Conservation (phyloP, 2,113 vertebrate species). For the Paedocypris sp. region DNA sequence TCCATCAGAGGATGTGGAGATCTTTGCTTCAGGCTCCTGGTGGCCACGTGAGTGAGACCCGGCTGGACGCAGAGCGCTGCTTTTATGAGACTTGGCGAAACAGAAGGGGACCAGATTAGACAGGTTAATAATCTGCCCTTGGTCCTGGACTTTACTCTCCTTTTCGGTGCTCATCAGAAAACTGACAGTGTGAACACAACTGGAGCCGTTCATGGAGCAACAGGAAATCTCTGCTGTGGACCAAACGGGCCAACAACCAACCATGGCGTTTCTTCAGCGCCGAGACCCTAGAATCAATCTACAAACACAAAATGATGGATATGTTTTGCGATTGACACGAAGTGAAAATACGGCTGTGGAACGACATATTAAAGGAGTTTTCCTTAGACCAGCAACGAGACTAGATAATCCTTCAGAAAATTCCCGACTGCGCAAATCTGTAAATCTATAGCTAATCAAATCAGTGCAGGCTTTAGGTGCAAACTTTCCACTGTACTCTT, state of each 20-base stretch:
- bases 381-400: too few relatives aligned
- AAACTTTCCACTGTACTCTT: neutral
- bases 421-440: neutral
- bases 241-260: neutral
- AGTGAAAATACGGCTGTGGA: neutral
- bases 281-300: neutral
- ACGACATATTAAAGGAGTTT: neutral
- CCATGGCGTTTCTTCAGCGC: neutral
- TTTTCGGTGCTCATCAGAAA: conserved; percentile 25
- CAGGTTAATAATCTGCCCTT: conserved; percentile 44
- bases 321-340: neutral
- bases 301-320: neutral
- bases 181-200: conserved; percentile 11
- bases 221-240: neutral
- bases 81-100: conserved; percentile 21
- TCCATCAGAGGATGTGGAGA: conserved; percentile 10
- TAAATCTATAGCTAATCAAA: neutral
- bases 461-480: neutral
- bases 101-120: conserved; percentile 29
- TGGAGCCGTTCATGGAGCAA: conserved; percentile 6
- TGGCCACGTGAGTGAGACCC: neutral
- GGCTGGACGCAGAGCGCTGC: neutral
- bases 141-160: conserved; percentile 38
- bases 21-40: conserved; percentile 16
- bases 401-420: neutral